Percentiles rank a stretch among this genome's conserved stretches.
Evolutionary conservation across 2,888 invertebrate genomes (phyloP).

Genomic region (Thera obeliscata): DNA sequence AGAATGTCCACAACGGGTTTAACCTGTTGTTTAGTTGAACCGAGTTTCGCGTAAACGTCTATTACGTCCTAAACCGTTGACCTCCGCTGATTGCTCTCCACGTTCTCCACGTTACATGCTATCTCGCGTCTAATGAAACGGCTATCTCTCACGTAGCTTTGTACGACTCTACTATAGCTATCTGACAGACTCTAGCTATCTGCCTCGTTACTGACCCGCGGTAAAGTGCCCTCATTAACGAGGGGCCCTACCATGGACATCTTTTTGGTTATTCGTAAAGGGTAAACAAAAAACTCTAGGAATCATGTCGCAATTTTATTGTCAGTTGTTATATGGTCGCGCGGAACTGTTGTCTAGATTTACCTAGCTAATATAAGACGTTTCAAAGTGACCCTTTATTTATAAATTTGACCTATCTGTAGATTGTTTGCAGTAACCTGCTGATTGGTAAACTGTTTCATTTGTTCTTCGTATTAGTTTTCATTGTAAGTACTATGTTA

Average conservation of each 20-base stretch:
- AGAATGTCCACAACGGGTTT: not conserved
- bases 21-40: not conserved
- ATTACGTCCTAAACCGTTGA: constrained; percentile 4
- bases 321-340: no score
- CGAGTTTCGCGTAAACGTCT: not conserved
- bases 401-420: no score
- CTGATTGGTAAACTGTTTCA: no score
- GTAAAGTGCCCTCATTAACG: constrained; percentile 17
- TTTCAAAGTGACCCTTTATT: no score
- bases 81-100: constrained; percentile 14
- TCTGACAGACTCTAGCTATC: not conserved
- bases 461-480: no score
- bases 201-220: constrained; percentile 9
- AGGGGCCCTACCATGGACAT: not conserved
- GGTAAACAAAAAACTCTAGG: no score
- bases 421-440: no score
- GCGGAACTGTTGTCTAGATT: no score
- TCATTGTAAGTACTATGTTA: no score
- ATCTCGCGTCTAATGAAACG: constrained; percentile 6
- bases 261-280: no score
- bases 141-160: constrained; percentile 19
- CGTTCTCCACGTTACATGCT: constrained; percentile 2
- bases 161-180: constrained; percentile 1
- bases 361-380: no score
- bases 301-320: no score